These are phyloP conservation scores for Trochalopteron elliotii DNA, from an alignment of 2,113 vertebrate species.

Conservation along the genomic window DNA sequence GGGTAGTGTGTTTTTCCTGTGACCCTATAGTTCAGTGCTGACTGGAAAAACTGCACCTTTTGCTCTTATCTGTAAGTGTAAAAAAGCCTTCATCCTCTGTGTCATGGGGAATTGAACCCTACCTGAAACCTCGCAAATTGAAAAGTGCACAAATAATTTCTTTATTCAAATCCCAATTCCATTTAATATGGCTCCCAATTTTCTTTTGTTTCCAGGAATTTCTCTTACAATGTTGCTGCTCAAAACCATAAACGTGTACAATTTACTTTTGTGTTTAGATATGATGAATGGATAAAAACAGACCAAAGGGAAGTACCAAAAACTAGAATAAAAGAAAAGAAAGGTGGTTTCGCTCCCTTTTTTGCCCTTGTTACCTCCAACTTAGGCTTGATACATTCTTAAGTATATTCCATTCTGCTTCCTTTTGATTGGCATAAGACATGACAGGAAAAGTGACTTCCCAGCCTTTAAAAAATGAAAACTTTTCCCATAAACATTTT, in stretches of 20 bases:
- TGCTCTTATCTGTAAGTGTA: not conserved
- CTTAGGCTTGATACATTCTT: not conserved
- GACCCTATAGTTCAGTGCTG: not conserved
- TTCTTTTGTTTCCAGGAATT: not conserved
- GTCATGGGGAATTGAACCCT: not conserved
- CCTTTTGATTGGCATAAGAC: not conserved
- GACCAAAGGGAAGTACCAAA: slow-evolving; percentile 88
- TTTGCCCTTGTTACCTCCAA: rapidly evolving
- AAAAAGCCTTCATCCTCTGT: not conserved
- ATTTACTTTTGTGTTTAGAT: slow-evolving; percentile 71
- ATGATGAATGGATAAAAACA: slow-evolving; percentile 93
- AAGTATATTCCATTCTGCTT: rapidly evolving
- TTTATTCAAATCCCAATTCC: not conserved
- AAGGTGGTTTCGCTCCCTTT: slow-evolving; percentile 75
- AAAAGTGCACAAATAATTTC: not conserved
- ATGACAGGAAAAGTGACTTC: not conserved
- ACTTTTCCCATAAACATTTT: not conserved
- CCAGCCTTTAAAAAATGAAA: not conserved
- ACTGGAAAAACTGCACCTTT: not conserved
- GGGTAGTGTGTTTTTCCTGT: not conserved
- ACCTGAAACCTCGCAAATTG: not conserved
- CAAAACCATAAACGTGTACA: not conserved
- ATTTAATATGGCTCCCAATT: not conserved
- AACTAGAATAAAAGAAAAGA: slow-evolving; percentile 96
- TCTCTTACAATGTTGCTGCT: not conserved